Conservation (phyloP, 2,797 vertebrate species). For the Poecile montanus region DNA sequence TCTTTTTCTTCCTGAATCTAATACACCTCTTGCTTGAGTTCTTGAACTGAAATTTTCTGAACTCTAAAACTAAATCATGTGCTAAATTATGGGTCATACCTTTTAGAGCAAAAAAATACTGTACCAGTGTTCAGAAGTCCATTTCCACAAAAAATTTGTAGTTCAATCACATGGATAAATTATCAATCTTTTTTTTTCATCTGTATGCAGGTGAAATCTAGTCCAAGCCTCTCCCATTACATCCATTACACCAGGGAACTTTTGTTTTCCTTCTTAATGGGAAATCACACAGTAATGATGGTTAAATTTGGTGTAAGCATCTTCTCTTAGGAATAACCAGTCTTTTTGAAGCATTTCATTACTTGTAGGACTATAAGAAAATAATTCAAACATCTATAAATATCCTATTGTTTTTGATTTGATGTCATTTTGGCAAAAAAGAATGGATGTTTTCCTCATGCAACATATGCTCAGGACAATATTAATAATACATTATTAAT, state of each 20-base stretch:
- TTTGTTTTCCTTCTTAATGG: conserved; percentile 60
- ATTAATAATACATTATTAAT: not conserved
- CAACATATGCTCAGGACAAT: not conserved
- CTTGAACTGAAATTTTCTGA: conserved; percentile 9
- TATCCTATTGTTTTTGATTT: not conserved
- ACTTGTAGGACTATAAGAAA: not conserved
- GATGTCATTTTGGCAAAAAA: not conserved
- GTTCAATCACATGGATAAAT: not conserved
- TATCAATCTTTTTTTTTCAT: not conserved
- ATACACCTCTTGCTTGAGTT: not conserved
- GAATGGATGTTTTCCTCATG: not conserved
- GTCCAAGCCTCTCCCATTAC: conserved; percentile 22
- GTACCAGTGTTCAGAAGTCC: not conserved
- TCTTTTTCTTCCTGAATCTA: not conserved
- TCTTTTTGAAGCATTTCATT: conserved; percentile 23
- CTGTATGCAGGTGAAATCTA: conserved; percentile 20
- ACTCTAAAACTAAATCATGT: conserved; percentile 16
- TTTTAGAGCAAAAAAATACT: conserved; percentile 5
- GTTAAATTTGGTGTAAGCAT: conserved; percentile 17
- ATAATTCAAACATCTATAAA: not conserved
- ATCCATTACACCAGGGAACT: conserved; percentile 13
- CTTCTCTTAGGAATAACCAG: conserved; percentile 33
- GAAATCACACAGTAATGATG: conserved; percentile 46
- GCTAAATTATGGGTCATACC: not conserved
- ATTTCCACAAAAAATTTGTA: not conserved